Evolutionary conservation across 2,888 invertebrate genomes (phyloP).

Genomic region (Beris morrisii): DNA sequence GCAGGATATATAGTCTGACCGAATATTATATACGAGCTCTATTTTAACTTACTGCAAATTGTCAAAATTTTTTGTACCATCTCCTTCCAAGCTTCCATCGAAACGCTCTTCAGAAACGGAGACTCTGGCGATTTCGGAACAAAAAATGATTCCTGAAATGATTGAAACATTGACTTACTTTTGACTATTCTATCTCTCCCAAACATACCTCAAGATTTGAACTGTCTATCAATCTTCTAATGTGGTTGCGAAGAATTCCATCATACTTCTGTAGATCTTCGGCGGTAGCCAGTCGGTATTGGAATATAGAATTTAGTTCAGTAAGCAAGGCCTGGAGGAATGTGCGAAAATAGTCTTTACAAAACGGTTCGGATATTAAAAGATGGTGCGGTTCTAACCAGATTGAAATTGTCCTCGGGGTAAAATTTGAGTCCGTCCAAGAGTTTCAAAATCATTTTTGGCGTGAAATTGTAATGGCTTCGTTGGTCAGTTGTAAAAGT

Average conservation of each 20-base stretch:
- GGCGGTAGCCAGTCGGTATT: constrained; percentile 69
- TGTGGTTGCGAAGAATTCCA: constrained; percentile 61
- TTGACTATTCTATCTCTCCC: not conserved
- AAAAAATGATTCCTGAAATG: constrained; percentile 50
- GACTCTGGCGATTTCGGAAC: constrained; percentile 44
- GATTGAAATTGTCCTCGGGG: constrained; percentile 50
- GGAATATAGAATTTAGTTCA: constrained; percentile 76
- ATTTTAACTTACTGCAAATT: constrained; percentile 62
- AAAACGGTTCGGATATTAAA: constrained; percentile 18
- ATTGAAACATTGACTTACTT: not conserved
- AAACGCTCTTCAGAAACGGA: constrained; percentile 51
- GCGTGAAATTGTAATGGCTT: constrained; percentile 55
- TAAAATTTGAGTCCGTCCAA: constrained; percentile 49
- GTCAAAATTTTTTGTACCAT: constrained; percentile 65
- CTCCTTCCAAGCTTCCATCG: constrained; percentile 65
- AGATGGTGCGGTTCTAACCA: constrained; percentile 42
- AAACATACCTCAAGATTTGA: not conserved
- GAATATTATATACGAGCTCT: no score
- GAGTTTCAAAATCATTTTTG: constrained; percentile 53
- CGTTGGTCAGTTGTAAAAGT: constrained; percentile 45
- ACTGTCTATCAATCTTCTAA: constrained; percentile 52
- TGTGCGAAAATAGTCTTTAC: constrained; percentile 15
- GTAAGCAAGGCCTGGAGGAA: constrained; percentile 66
- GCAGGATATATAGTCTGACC: no score
- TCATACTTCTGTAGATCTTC: constrained; percentile 69